Base-by-base conservation (phyloP, 2,797 vertebrate genomes). In the Gymnoscopelus microlampas region DNA sequence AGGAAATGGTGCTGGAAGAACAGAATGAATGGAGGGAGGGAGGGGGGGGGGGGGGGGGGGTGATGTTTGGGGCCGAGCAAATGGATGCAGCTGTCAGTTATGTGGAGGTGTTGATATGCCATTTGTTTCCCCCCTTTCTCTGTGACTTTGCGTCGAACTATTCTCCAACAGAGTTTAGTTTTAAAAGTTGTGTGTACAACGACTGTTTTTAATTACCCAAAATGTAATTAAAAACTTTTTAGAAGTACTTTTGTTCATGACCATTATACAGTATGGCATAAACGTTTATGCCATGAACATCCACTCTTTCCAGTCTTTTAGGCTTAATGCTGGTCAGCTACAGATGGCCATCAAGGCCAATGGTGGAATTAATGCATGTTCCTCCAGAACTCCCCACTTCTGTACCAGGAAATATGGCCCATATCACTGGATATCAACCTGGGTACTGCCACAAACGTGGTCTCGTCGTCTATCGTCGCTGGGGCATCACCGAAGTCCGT, bases 1-100 rank as follows among this genome's bases (percentile, higher is more conserved):
- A 92, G 90, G 89, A 92, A 91, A 92, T 90, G 88, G 89, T 91
- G 84, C 89, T 91, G 90, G 90, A 90, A 91, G 91, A 92, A 91
- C 88, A 91, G 87, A 90, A 87, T 84, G 39, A 44, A 44, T 10
- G 39, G 39, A 44, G 85, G 82, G 68, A 79, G 82, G 73, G 68
- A 73, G 66, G 55, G 4, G 13, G 67, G 44, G 65, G 24, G 26
- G 73, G 68, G 73, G 66, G 55, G 4, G 13, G 67, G 44, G 65
- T 24, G 26, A 32, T 74, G 77, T 83, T 78, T 83, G 83, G 87
- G 86, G 90, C 79, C n/a, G 51, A 76, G 88, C 81, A 87, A 92
- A 93, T 90, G 82, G 83, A 92, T 91, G 91, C 86, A 92, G 89
- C 92, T 94, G 91, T 94, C 91, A 91, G 84, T 92, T 91, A 88